A percentile compares a stretch with the other conserved stretches of the same genome.
These are phyloP conservation scores for Pomacea maculata DNA, from an alignment of 1,140 invertebrate genomes.

Conservation along the genomic window DNA sequence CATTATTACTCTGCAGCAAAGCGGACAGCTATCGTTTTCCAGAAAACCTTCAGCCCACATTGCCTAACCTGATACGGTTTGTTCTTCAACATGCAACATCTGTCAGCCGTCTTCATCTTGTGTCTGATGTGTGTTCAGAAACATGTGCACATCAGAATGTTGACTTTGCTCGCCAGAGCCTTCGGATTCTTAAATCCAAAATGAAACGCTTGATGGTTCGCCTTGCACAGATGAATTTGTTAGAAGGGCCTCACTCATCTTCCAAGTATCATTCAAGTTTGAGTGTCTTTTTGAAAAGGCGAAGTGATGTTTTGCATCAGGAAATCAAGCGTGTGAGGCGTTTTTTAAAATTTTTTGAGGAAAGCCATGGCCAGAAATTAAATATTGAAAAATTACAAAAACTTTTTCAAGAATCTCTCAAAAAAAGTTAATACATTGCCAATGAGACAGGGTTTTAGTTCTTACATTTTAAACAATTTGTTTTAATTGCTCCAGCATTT, in stretches of 20 bases:
- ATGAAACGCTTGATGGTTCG: constrained; percentile 1
- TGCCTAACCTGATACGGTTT: constrained; percentile 77
- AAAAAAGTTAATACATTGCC: too few species aligned
- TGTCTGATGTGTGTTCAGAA: constrained; percentile 38
- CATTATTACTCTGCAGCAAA: constrained; percentile 68
- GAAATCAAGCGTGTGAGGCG: neutral
- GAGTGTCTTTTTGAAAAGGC: neutral
- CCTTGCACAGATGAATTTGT: neutral
- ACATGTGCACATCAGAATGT: constrained; percentile 43
- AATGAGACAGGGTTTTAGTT: too few species aligned
- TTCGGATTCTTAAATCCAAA: constrained; percentile 4
- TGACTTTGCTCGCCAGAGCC: constrained; percentile 8
- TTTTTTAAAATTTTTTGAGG: constrained; percentile 1
- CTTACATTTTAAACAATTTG: too few species aligned
- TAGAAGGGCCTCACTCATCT: neutral
- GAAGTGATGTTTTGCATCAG: neutral
- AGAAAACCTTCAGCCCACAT: constrained; percentile 71
- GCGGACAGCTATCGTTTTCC: constrained; percentile 79
- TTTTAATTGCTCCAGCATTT: too few species aligned
- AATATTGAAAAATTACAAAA: neutral
- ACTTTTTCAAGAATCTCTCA: neutral
- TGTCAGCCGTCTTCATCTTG: constrained; percentile 38
- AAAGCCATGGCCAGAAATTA: neutral
- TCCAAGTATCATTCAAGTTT: neutral
- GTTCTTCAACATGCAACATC: constrained; percentile 68